These are phyloP conservation scores for Chlorospingus flavigularis DNA, from an alignment of 2,797 vertebrate genomes.

Conservation along the genomic window DNA sequence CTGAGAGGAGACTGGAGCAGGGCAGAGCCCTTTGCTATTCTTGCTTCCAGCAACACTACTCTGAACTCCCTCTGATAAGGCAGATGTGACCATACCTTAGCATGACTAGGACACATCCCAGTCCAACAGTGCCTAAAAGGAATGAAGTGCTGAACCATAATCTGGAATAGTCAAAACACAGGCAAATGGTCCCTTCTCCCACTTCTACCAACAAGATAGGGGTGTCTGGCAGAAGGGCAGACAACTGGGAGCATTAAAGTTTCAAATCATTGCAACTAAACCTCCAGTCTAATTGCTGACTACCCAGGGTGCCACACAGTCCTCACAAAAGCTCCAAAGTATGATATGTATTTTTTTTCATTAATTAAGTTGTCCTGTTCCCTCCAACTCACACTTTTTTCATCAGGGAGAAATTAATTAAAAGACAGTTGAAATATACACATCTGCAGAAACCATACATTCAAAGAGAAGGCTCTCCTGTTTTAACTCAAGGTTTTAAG, in stretches of 20 bases:
- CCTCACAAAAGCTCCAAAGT: not conserved
- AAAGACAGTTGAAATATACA: not conserved
- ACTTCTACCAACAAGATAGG: not conserved
- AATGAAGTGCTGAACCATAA: not conserved
- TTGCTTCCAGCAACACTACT: not conserved
- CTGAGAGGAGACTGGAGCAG: not conserved
- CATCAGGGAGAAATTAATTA: not conserved
- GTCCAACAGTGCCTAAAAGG: not conserved
- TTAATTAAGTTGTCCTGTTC: not conserved
- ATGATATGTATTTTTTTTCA: not conserved
- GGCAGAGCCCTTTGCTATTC: not conserved
- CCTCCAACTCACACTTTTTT: not conserved
- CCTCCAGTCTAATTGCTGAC: not conserved
- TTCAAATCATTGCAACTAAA: not conserved
- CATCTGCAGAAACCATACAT: not conserved
- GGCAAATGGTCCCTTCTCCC: not conserved
- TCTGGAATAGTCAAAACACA: not conserved
- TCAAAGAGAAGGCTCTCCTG: not conserved
- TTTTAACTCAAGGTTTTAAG: not conserved
- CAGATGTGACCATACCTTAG: not conserved
- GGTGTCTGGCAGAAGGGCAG: not conserved
- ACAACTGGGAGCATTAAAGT: not conserved
- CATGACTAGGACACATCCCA: not conserved
- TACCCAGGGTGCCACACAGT: not conserved
- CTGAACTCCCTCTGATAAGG: not conserved